Evolutionary conservation across 2,113 vertebrate genomes (phyloP).

Genomic region (Columbina picui): DNA sequence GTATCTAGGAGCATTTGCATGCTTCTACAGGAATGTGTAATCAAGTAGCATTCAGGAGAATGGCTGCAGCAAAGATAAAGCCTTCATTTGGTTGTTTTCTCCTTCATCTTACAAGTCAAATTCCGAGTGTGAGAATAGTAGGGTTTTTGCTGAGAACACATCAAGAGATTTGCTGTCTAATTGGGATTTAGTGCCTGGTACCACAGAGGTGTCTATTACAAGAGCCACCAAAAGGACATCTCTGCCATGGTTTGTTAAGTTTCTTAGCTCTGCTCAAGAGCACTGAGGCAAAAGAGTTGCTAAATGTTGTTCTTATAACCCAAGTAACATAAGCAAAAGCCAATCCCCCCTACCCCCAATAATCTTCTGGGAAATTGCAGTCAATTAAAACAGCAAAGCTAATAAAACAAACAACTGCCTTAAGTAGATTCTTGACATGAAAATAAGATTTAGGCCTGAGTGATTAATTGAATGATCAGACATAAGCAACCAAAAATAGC

Average conservation of each 20-base stretch:
- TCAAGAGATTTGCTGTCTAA: neutral
- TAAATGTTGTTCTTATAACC: neutral
- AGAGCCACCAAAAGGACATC: neutral
- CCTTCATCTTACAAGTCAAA: neutral
- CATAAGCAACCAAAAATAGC: conserved; percentile 15
- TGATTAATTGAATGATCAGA: conserved; percentile 27
- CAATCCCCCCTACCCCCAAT: rapidly evolving
- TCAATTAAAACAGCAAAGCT: neutral
- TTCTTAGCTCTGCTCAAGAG: neutral
- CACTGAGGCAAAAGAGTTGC: neutral
- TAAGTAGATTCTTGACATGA: conserved; percentile 4
- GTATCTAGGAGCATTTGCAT: rapidly evolving
- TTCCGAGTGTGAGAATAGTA: neutral
- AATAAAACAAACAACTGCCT: neutral
- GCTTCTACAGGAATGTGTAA: neutral
- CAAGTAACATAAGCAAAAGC: neutral
- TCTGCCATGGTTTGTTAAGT: neutral
- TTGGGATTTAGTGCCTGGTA: neutral
- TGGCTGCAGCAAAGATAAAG: neutral
- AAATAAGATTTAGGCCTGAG: neutral
- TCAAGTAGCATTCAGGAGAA: neutral
- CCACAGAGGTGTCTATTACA: rapidly evolving
- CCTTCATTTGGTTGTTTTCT: neutral
- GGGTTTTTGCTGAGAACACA: neutral
- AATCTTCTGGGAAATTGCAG: neutral